Conservation (phyloP, 2,113 vertebrate genomes). For the Gnathonemus longibarbis region DNA sequence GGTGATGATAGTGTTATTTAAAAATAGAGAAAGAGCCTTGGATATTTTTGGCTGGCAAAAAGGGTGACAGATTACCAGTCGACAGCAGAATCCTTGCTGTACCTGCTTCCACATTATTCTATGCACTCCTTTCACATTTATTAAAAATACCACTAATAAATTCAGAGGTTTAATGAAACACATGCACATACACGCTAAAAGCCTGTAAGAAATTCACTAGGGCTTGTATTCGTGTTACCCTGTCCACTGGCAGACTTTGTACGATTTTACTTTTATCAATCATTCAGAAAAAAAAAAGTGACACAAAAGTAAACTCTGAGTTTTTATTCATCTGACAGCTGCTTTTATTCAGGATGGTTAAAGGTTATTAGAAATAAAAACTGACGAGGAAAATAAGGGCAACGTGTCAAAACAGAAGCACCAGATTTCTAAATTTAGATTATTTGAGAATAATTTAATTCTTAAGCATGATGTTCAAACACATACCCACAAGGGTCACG, state of each 20-base stretch:
- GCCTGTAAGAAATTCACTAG: not conserved
- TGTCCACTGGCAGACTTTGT: not conserved
- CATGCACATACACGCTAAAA: not conserved
- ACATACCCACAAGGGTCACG: not conserved
- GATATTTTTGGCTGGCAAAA: not conserved
- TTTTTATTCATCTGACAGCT: not conserved
- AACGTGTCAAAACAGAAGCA: not conserved
- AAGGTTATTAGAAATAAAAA: not conserved
- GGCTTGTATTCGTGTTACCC: not conserved
- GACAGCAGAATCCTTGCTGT: not conserved
- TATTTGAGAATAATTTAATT: not conserved
- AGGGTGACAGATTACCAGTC: not conserved
- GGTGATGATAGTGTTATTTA: not conserved
- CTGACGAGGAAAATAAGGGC: not conserved
- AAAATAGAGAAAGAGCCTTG: not conserved
- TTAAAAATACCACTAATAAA: not conserved
- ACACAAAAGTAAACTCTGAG: not conserved
- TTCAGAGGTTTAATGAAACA: not conserved
- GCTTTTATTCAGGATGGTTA: not conserved
- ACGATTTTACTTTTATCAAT: not conserved
- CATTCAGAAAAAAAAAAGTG: not conserved
- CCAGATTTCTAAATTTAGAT: not conserved
- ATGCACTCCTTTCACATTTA: not conserved
- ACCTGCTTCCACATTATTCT: not conserved
- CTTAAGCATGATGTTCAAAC: not conserved